Evolutionary conservation across 2,888 invertebrate genomes (phyloP).

Genomic region (Meiosimyza platycephala): DNA sequence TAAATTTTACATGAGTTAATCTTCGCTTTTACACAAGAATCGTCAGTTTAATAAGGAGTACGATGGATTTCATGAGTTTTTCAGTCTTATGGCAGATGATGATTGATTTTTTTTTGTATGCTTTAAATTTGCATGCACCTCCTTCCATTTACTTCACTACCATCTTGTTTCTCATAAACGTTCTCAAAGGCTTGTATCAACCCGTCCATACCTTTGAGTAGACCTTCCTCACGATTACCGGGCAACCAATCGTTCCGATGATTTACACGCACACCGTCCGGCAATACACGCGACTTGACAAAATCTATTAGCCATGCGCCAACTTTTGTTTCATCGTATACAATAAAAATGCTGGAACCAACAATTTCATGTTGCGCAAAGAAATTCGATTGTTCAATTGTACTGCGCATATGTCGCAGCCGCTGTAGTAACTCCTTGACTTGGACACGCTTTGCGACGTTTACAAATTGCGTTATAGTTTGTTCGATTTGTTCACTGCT

Average conservation of each 20-base stretch:
- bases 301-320: conserved; percentile 98
- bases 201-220: conserved; percentile 91
- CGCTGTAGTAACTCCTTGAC: conserved; percentile 78
- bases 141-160: conserved; percentile 44
- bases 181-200: conserved; percentile 79
- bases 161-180: conserved; percentile 59
- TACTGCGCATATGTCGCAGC: conserved; percentile 79
- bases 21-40: too few species aligned
- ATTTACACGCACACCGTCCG: conserved; percentile 76
- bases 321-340: conserved; percentile 88
- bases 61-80: not conserved
- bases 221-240: conserved; percentile 98
- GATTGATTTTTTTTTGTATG: not conserved
- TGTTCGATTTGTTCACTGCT: conserved; percentile 79
- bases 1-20: too few species aligned
- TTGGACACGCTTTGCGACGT: conserved; percentile 72
- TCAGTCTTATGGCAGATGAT: conserved; percentile 32
- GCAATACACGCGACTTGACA: conserved; percentile 87
- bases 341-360: conserved; percentile 93
- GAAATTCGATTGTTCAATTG: conserved; percentile 85
- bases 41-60: too few species aligned
- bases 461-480: conserved; percentile 81
- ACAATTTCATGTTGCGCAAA: conserved; percentile 92
- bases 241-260: conserved; percentile 88
- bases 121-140: conserved; percentile 57